A percentile compares a stretch with the other conserved stretches of the same genome.
These are phyloP conservation scores for Neosalanx taihuensis DNA, from an alignment of 2,797 vertebrate species.

Conservation along the genomic window DNA sequence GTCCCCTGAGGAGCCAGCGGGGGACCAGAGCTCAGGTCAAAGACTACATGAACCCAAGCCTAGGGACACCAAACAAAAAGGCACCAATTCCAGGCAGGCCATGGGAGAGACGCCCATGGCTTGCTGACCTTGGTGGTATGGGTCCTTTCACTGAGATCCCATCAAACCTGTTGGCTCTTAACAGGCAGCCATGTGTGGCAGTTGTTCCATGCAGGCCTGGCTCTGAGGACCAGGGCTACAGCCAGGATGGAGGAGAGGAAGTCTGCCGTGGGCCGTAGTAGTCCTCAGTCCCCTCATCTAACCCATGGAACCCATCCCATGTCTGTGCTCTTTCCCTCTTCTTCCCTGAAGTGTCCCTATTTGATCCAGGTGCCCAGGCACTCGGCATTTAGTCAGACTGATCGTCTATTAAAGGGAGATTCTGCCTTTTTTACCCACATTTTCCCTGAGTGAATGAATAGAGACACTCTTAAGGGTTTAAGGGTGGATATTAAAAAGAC, in stretches of 20 bases:
- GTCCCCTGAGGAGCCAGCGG: slow-evolving; percentile 25
- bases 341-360: background rate
- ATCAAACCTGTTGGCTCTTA: background rate
- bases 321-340: background rate
- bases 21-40: slow-evolving; percentile 48
- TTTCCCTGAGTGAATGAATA: background rate
- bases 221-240: background rate
- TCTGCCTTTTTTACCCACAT: background rate
- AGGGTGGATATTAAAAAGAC: slow-evolving; percentile 6
- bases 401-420: no score
- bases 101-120: slow-evolving; percentile 41
- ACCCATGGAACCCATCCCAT: no score
- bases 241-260: background rate
- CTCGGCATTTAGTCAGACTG: background rate
- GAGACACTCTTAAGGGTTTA: background rate
- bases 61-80: slow-evolving; percentile 15
- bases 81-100: slow-evolving; percentile 22
- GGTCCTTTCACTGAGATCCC: background rate
- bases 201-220: background rate
- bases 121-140: slow-evolving; percentile 20
- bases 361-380: background rate
- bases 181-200: background rate
- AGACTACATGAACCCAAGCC: slow-evolving; percentile 4
- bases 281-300: background rate
- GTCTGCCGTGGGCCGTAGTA: background rate